phyloP scores from a whole-genome alignment of 2,113 vertebrate genomes.

The Cryptotis parvus region DNA sequence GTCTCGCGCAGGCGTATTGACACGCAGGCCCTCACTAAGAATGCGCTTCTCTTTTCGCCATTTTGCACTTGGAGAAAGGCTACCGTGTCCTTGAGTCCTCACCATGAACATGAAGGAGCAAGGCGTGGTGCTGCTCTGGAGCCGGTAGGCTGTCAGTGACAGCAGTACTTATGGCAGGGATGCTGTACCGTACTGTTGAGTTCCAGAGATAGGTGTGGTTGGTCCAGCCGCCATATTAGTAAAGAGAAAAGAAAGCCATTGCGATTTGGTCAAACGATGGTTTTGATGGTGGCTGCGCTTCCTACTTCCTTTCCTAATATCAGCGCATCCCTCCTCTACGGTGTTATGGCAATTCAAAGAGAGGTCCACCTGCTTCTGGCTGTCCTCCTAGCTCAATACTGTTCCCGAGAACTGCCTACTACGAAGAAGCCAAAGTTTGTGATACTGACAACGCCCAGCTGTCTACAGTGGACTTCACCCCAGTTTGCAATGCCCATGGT shows the following conservation, averaged over 20 bases:
- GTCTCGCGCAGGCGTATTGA: slow-evolving; percentile 79
- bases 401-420: background rate
- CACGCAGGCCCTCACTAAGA: slow-evolving; percentile 58
- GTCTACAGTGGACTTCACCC: slow-evolving; percentile 67
- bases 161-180: slow-evolving; percentile 14
- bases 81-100: slow-evolving; percentile 40
- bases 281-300: slow-evolving; percentile 47
- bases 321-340: slow-evolving; percentile 5
- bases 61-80: slow-evolving; percentile 72
- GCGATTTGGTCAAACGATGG: slow-evolving; percentile 47
- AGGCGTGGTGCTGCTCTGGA: slow-evolving; percentile 8
- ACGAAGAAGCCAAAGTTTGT: slow-evolving; percentile 46
- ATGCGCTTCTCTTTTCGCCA: slow-evolving; percentile 77
- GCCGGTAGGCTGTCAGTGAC: slow-evolving; percentile 38
- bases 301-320: slow-evolving; percentile 9
- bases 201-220: slow-evolving; percentile 67
- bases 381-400: background rate
- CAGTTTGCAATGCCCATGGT: slow-evolving; percentile 64
- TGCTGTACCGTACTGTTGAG: background rate
- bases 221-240: slow-evolving; percentile 75
- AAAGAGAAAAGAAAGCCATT: slow-evolving; percentile 71
- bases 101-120: slow-evolving; percentile 18
- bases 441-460: slow-evolving; percentile 75
- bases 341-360: background rate
- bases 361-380: background rate